Evolutionary conservation across 2,113 vertebrate genomes (phyloP).

Genomic region (Engystomops pustulosus): DNA sequence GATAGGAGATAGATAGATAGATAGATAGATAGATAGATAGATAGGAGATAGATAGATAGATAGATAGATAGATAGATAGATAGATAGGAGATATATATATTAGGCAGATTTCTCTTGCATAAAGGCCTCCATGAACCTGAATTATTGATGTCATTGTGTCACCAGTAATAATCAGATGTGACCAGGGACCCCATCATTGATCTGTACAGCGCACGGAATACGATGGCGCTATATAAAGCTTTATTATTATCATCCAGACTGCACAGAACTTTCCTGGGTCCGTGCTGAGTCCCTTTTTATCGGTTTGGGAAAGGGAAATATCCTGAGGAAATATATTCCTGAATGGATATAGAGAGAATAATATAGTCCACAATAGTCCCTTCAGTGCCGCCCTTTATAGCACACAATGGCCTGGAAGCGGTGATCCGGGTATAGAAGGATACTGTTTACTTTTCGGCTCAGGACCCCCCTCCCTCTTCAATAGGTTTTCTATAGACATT

Average conservation of each 20-base stretch:
- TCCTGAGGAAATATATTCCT: slow-evolving; percentile 75
- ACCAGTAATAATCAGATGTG: neutral
- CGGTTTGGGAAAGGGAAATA: slow-evolving; percentile 80
- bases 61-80: too few species aligned
- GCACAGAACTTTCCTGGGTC: neutral
- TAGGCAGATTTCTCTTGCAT: neutral
- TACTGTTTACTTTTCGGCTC: slow-evolving; percentile 47
- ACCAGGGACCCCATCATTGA: too few species aligned
- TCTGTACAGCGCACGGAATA: too few species aligned
- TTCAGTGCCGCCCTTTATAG: slow-evolving; percentile 66
- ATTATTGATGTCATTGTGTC: too few species aligned
- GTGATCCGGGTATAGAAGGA: slow-evolving; percentile 67
- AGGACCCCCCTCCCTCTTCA: neutral
- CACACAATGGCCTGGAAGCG: slow-evolving; percentile 65
- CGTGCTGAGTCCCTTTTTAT: slow-evolving; percentile 62
- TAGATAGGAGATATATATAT: too few species aligned
- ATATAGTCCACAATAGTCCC: slow-evolving; percentile 70
- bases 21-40: too few species aligned
- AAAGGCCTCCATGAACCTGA: too few species aligned
- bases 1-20: too few species aligned
- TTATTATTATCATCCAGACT: neutral
- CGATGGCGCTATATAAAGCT: too few species aligned
- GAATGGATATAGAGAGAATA: slow-evolving; percentile 67
- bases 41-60: too few species aligned
- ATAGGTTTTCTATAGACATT: neutral